Conservation (phyloP, 1,140 invertebrate species). For the Sycophaga agraensis region DNA sequence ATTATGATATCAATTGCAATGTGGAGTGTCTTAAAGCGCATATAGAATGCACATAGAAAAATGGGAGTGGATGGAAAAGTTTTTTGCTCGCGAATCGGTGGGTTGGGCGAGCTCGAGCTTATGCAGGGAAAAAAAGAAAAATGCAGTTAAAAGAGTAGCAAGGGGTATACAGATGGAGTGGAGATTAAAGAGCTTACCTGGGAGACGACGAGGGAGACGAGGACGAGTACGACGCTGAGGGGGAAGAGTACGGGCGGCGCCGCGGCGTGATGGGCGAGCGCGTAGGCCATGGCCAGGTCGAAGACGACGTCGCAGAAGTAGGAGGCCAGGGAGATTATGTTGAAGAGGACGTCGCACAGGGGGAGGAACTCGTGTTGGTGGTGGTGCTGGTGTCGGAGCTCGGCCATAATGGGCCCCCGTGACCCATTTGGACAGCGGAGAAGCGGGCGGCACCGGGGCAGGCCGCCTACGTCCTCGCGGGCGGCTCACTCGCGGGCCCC, state of each 20-base stretch:
- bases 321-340: slow-evolving; percentile 85
- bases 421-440: slow-evolving; percentile 50
- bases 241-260: slow-evolving; percentile 63
- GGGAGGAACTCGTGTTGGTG: slow-evolving; percentile 73
- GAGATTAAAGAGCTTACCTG: slow-evolving; percentile 61
- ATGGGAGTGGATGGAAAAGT: too few relatives aligned
- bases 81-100: too few relatives aligned
- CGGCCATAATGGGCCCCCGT: slow-evolving; percentile 56
- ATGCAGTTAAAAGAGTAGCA: too few relatives aligned
- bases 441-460: not conserved
- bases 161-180: not conserved
- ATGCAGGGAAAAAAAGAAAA: not conserved
- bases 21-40: too few relatives aligned
- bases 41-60: too few relatives aligned
- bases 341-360: slow-evolving; percentile 86
- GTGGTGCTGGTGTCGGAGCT: slow-evolving; percentile 50
- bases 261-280: slow-evolving; percentile 66
- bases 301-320: slow-evolving; percentile 92
- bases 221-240: slow-evolving; percentile 68
- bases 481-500: slow-evolving; percentile 30
- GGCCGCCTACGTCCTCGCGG: not conserved
- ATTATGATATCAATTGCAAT: too few relatives aligned
- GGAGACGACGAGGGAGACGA: slow-evolving; percentile 71
- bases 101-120: too few relatives aligned
- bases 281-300: slow-evolving; percentile 82